A percentile compares a stretch with the other conserved stretches of the same genome.
Evolutionary conservation across 1,140 invertebrate species (phyloP).

Genomic region (Chrysomallon squamiferum): DNA sequence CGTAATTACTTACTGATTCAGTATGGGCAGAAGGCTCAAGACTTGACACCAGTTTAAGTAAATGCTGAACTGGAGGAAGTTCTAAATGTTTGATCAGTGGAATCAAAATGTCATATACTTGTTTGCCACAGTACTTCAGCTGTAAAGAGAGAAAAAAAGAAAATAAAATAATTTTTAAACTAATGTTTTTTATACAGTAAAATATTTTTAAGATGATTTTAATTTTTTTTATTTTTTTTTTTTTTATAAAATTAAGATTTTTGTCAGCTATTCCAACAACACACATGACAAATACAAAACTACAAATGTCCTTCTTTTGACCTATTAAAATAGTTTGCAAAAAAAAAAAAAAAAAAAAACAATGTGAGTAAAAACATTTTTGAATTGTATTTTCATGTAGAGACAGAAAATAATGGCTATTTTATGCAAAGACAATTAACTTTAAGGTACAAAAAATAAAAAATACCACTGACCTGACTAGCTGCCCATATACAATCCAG

Average conservation of each 20-base stretch:
- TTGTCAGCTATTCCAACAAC: neutral
- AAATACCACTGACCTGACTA: conserved; percentile 70
- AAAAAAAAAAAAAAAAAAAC: too few species aligned
- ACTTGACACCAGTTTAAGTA: conserved; percentile 82
- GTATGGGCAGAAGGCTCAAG: conserved; percentile 89
- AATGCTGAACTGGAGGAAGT: conserved; percentile 83
- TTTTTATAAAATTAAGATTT: neutral
- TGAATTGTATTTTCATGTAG: too few species aligned
- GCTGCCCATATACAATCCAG: conserved; percentile 93
- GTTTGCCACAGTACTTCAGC: conserved; percentile 91
- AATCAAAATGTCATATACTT: conserved; percentile 88
- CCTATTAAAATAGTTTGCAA: too few species aligned
- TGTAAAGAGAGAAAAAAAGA: conserved; percentile 29
- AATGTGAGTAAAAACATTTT: too few species aligned
- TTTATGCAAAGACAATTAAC: too few species aligned
- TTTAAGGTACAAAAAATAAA: too few species aligned
- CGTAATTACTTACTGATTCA: conserved; percentile 75
- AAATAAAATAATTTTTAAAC: neutral
- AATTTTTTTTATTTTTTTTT: neutral
- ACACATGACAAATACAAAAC: too few species aligned
- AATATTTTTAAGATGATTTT: neutral
- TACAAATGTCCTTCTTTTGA: too few species aligned
- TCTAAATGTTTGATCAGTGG: conserved; percentile 90
- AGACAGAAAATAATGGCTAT: too few species aligned
- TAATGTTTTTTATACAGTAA: neutral